Base-by-base conservation (phyloP, 2,113 vertebrate species). In the Dermatemys mawii region DNA sequence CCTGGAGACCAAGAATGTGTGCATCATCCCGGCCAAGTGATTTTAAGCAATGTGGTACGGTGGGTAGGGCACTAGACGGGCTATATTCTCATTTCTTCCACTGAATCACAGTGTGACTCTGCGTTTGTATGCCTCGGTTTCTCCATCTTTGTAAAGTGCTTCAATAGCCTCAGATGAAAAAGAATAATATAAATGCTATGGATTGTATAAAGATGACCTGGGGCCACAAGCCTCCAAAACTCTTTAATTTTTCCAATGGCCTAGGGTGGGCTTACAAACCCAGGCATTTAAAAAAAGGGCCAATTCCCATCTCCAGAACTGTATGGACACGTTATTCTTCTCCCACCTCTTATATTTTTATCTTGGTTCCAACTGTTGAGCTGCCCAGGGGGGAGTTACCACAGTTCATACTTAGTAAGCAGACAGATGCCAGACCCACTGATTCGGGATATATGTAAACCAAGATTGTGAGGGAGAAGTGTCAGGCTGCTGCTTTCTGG, bases 331-430 rank as follows among this genome's bases (percentile, higher is more conserved):
- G 41, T 0, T 0, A 4, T 4, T 5, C 38, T 51, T 26, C 73
- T 80, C 21, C 26, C 26, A 29, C 35, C 4, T 48, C 0, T 24
- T 27, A 44, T 21, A 0, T 0, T 5, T 32, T 50, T 13, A n/a
- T 80, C 6, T 41, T 78, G 63, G 41, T 55, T 32, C 38, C 16
- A 44, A n/a, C 7, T 10, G 16, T 50, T 85, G 22, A 75, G 73
- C 24, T 46, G n/a, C 19, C 9, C 4, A 70, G n/a, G 32, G 60
- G 70, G 38, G 11, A 26, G 38, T 76, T 51, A 16, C 13, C 50
- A 78, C 19, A 32, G 44, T 63, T 49, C 53, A 29, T 29, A 55
- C 53, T 9, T 32, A 3, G 26, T 17, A 54, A 57, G 63, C n/a
- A 70, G 63, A 19, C 63, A 38, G 63, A 21, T 70, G n/a, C 38